Evolutionary conservation across 2,888 invertebrate genomes (phyloP).

Genomic region (Rotaria magnacalcarata): DNA sequence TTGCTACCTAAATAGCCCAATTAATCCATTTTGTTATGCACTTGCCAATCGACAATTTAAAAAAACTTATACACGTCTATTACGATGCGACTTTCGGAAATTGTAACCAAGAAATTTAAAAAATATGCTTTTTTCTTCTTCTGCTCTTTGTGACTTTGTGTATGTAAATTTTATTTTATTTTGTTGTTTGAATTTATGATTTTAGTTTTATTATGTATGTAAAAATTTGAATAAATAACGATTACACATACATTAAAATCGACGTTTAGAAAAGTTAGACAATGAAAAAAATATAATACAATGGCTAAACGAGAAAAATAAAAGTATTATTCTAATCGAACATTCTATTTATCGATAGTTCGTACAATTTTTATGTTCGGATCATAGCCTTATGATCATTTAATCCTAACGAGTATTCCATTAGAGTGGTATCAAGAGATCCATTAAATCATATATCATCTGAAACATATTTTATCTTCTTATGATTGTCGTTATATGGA

Average conservation of each 20-base stretch:
- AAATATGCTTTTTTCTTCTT: no score
- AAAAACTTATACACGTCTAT: constrained; percentile 89
- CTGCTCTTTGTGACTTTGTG: not conserved
- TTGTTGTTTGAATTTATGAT: constrained; percentile 63
- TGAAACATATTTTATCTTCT: not conserved
- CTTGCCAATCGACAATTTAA: constrained; percentile 98
- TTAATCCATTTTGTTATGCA: constrained; percentile 98
- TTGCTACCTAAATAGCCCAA: constrained; percentile 95
- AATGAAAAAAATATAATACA: no score
- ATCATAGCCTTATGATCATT: no score
- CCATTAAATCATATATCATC: not conserved
- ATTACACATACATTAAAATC: not conserved
- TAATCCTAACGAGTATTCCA: no score
- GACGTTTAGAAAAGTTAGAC: no score
- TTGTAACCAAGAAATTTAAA: constrained; percentile 53
- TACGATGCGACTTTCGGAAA: constrained; percentile 87
- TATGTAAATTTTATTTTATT: not conserved
- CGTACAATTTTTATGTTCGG: no score
- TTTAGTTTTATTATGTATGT: not conserved
- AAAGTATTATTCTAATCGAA: no score
- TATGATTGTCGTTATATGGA: not conserved
- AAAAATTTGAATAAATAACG: not conserved
- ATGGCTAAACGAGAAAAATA: no score
- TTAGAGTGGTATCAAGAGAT: no score
- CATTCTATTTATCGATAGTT: no score